A percentile compares a stretch with the other conserved stretches of the same genome.
phyloP scores from a whole-genome alignment of 2,113 vertebrate species.

The Pseudopodoces humilis region DNA sequence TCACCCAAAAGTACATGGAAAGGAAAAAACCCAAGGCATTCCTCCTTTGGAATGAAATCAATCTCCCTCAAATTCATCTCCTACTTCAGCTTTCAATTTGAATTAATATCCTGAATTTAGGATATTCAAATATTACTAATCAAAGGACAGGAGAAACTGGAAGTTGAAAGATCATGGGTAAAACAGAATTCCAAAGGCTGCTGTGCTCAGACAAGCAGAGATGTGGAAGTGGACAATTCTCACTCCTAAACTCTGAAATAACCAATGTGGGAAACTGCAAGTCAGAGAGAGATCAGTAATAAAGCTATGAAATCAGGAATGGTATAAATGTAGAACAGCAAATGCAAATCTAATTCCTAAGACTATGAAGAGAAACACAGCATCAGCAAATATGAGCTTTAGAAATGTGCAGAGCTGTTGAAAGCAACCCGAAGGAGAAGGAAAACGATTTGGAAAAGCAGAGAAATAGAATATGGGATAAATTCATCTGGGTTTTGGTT shows the following conservation, averaged over 20 bases:
- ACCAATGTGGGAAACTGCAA: neutral
- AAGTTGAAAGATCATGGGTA: neutral
- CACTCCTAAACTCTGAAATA: neutral
- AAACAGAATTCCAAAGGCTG: neutral
- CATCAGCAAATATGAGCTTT: neutral
- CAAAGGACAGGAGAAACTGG: neutral
- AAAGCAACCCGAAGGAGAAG: neutral
- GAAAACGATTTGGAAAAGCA: neutral
- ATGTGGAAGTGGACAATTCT: neutral
- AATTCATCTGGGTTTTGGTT: neutral
- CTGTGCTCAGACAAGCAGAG: neutral
- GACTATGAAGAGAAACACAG: neutral
- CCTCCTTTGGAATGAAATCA: neutral
- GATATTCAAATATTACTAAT: neutral
- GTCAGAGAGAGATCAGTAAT: neutral
- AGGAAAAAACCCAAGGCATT: neutral
- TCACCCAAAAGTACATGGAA: neutral
- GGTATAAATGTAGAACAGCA: neutral
- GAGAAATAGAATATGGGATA: neutral
- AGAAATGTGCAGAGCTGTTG: neutral
- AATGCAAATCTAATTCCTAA: neutral
- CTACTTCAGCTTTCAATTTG: neutral
- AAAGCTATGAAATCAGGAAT: neutral
- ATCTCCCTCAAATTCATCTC: neutral
- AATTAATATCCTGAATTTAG: neutral